Conservation (phyloP, 1,140 invertebrate species). For the Cyclina sinensis region DNA sequence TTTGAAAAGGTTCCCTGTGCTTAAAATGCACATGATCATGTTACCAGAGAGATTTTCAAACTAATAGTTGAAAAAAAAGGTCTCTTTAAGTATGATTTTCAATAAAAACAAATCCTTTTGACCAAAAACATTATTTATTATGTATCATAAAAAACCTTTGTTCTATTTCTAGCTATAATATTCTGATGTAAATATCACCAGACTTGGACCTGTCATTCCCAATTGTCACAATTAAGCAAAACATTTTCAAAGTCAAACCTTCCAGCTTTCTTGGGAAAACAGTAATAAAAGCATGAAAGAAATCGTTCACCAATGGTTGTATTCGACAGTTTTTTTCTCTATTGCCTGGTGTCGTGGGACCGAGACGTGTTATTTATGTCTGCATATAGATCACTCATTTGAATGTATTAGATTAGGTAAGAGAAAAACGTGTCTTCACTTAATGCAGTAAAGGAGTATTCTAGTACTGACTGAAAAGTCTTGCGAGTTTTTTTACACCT, state of each 20-base stretch:
- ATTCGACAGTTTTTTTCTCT: slow-evolving; percentile 21
- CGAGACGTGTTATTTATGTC: slow-evolving; percentile 21
- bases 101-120: no score
- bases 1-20: no score
- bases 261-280: not conserved
- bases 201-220: not conserved
- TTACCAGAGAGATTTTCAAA: no score
- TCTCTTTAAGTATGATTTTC: no score
- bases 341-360: not conserved
- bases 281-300: slow-evolving; percentile 40
- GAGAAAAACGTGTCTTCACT: not conserved
- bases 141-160: no score
- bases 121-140: no score
- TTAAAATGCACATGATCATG: no score
- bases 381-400: slow-evolving; percentile 45
- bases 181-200: not conserved
- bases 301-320: slow-evolving; percentile 14
- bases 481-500: not conserved
- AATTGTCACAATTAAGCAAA: slow-evolving; percentile 26
- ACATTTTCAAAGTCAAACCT: not conserved
- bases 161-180: not conserved
- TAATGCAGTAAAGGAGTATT: slow-evolving; percentile 26
- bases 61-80: no score
- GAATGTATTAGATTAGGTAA: slow-evolving; percentile 17
- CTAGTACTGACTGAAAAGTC: not conserved